Evolutionary conservation across 2,113 vertebrate genomes (phyloP), one percentile per base, ranked within the genome.

Genomic region (Furnarius figulus): DNA sequence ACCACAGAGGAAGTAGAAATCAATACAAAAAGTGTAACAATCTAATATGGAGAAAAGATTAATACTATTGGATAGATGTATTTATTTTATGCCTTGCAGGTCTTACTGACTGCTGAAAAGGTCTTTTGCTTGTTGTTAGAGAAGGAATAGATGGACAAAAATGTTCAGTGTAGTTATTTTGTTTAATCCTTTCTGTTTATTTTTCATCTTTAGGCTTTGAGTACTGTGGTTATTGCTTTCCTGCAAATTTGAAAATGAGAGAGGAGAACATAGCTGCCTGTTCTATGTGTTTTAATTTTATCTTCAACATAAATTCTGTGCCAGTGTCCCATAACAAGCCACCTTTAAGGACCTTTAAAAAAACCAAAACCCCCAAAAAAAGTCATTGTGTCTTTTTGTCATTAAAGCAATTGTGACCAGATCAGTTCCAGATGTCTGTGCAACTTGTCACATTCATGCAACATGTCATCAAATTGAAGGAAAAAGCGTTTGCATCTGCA

Each of bases 401-500:
- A 59, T 95, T 87, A 73, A 94, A 96, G 65, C 14, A 74, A 0
- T 28, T 33, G 47, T 78, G 76, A 96, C 25, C 70, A 89, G 82
- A 83, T 96, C 86, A 24, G 63, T 82, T 93, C 31, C 95, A 28
- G 98, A 99, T 67, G 97, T 99, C 49, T 99, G 99, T 94, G 95
- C 97, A 35, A 98, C 98, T 56, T 99, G 99, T 94, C 99, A 99
- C 18, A 3, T 82, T 50, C 97, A 99, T 18, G 99, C 99, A 87
- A 99, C 98, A 0, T 99, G 99, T 93, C 98, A 98, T 3, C 92
- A 98, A 72, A 98, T 96, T 87, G 98, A 98, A 12, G 97, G 98
- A 33, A 98, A 98, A 35, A 98, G 98, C 76, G 96, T 98, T 71
- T 99, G 99, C 61, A 98, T 98, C 93, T 99, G 99, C 97, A 99